These are phyloP conservation scores for Cynocephalus volans DNA, from an alignment of 2,113 vertebrate species.

Conservation along the genomic window DNA sequence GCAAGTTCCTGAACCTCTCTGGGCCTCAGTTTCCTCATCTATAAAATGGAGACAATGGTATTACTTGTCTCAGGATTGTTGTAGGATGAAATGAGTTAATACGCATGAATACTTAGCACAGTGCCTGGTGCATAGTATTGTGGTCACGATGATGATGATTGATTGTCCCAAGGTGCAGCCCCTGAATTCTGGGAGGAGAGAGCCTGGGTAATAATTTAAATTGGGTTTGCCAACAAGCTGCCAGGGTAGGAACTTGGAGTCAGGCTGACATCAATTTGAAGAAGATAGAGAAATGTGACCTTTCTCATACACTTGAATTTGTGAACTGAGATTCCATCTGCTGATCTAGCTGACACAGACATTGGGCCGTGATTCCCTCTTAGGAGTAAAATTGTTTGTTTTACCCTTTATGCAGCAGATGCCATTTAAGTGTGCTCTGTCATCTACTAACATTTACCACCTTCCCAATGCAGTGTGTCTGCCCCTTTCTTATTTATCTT, in stretches of 20 bases:
- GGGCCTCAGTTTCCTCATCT: not conserved
- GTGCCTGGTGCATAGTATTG: fast-evolving
- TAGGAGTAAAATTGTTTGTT: not conserved
- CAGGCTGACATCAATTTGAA: not conserved
- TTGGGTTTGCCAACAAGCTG: not conserved
- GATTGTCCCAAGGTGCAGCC: not conserved
- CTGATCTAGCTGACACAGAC: fast-evolving
- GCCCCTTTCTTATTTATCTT: not conserved
- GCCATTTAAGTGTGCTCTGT: not conserved
- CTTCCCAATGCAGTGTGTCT: not conserved
- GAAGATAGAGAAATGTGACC: not conserved
- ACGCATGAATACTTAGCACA: not conserved
- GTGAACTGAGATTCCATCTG: not conserved
- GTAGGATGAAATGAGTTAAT: not conserved
- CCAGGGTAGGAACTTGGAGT: not conserved
- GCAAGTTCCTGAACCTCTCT: not conserved
- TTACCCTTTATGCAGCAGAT: not conserved
- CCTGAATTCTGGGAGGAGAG: not conserved
- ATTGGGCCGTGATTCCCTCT: not conserved
- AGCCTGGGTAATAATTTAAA: not conserved
- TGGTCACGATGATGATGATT: too few species aligned
- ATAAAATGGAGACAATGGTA: not conserved
- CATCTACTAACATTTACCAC: too few species aligned
- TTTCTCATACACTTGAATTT: not conserved
- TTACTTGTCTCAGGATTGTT: not conserved